Evolutionary conservation across 2,888 invertebrate species (phyloP).

Genomic region (Tiphia femorata): DNA sequence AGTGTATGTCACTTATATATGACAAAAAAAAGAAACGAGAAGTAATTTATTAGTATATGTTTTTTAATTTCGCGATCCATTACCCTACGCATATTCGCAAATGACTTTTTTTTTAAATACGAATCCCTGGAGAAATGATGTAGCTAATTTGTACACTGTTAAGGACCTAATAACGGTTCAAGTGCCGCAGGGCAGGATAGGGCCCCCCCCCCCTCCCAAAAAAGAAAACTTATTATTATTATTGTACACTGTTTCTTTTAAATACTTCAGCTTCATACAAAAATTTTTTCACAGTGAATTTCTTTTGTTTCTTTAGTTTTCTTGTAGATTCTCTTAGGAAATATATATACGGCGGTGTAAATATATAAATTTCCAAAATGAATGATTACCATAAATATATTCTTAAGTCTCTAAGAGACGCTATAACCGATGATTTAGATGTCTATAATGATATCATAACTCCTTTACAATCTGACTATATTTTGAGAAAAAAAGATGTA

Average conservation of each 20-base stretch:
- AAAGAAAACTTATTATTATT: background rate
- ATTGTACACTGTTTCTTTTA: background rate
- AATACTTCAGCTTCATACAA: background rate
- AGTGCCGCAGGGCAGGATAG: no score
- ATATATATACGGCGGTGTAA: background rate
- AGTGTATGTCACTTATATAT: no score
- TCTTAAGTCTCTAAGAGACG: conserved; percentile 39
- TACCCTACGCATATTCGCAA: no score
- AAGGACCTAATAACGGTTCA: no score
- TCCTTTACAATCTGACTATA: conserved; percentile 46
- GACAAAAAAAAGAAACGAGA: no score
- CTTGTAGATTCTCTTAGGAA: background rate
- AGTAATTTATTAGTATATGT: no score
- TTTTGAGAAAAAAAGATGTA: conserved; percentile 54
- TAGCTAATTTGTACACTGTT: no score
- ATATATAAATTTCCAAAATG: conserved; percentile 38
- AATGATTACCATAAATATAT: conserved; percentile 52
- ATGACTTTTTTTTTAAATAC: no score
- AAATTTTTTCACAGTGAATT: background rate
- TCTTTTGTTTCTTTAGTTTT: background rate
- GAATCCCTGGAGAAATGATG: no score
- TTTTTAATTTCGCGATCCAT: no score
- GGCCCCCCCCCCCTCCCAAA: no score
- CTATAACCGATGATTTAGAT: conserved; percentile 56
- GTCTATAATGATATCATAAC: conserved; percentile 57